Base-by-base conservation (phyloP, 2,888 invertebrate species). In the Carterocephalus palaemon region DNA sequence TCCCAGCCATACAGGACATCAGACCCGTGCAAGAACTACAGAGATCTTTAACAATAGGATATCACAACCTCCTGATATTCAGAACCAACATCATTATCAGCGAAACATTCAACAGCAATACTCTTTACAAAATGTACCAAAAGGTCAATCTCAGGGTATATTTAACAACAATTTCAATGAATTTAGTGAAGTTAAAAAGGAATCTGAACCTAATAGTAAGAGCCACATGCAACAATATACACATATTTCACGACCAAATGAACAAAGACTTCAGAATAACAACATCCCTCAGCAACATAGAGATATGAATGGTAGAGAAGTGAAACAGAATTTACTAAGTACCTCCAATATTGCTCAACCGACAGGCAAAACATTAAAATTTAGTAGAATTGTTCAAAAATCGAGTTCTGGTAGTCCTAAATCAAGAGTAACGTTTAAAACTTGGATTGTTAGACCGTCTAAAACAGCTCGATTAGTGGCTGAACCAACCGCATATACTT, bases 271-370 rank as follows among this genome's bases (percentile, higher is more conserved):
- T 41, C 16, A 33, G 23, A 19, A 26, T 8, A 62, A 67, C 20
- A 51, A 59, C 23, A 13, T 51, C 22, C 60, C 60, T 45, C 64
- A 66, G 42, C 61, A 65, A 52, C 57, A 67, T 8, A 67, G 59
- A 36, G 62, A 68, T 34, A 57, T 69, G 13, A 59, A 61, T 26
- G 62, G 67, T 51, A 68, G 59, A 49, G 72, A 78, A 51, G 61
- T 70, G 1, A 80, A 78, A 60, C 71, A 77, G 59, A 84, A 82
- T 55, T 62, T 78, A 75, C 84, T 86, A 69, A 85, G 83, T 83
- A n/a, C n/a, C n/a, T 64, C 60, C n/a, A 56, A 60, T 45, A 61
- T 64, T 34, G 49, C 67, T 46, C 66, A 74, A 17, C 64, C 80
- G 28, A 77, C 75, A 8, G 64, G 78, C 38, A 84, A 80, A 68